Percentiles rank a stretch among this genome's conserved stretches.
Conservation (phyloP, 1,140 invertebrate species). For the Cydia splendana region DNA sequence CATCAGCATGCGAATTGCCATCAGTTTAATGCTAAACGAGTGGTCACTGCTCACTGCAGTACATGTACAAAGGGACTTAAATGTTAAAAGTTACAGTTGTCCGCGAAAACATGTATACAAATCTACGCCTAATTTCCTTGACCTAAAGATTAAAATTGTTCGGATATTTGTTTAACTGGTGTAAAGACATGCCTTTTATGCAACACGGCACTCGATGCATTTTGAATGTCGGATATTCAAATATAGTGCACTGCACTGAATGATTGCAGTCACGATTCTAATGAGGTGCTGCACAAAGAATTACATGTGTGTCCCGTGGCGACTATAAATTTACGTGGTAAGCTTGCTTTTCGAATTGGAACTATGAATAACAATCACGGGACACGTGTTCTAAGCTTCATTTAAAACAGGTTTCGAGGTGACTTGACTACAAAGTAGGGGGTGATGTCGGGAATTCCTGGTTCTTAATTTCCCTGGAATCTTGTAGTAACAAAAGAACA, state of each 20-base stretch:
- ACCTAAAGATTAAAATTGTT: not conserved
- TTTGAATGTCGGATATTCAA: constrained; percentile 11
- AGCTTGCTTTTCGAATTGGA: constrained; percentile 3
- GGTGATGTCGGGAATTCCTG: too few relatives aligned
- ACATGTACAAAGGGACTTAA: not conserved
- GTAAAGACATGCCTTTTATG: not conserved
- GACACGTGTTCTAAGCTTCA: not conserved
- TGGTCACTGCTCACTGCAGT: constrained; percentile 27
- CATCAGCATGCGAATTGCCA: constrained; percentile 59
- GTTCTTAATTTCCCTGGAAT: not conserved
- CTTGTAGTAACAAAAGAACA: not conserved
- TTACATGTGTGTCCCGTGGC: not conserved
- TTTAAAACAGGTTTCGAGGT: not conserved
- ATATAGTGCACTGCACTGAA: constrained; percentile 18
- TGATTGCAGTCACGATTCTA: constrained; percentile 23
- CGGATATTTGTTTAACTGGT: too few relatives aligned
- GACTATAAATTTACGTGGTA: constrained; percentile 2
- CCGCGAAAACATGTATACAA: not conserved
- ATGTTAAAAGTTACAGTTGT: not conserved
- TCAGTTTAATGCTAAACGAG: constrained; percentile 37
- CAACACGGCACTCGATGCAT: constrained; percentile 1
- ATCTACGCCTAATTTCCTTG: not conserved
- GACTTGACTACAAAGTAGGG: not conserved
- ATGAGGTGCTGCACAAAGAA: constrained; percentile 5
- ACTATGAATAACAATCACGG: not conserved